Evolutionary conservation across 1,140 invertebrate genomes (phyloP).

Genomic region (Scaptomyza hsui): DNA sequence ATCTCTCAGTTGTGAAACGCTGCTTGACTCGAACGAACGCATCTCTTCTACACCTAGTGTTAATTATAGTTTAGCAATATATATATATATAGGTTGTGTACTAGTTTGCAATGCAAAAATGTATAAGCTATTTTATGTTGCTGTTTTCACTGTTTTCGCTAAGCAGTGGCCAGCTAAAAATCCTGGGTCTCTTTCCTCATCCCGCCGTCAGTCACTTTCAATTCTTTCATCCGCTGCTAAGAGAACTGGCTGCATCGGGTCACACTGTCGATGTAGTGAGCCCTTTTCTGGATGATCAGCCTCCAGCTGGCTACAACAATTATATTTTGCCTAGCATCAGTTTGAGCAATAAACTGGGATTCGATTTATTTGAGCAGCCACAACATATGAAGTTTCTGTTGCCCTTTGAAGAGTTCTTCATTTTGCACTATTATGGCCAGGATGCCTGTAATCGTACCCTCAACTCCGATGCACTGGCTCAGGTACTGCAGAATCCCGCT

Average conservation of each 20-base stretch:
- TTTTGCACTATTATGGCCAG: conserved; percentile 58
- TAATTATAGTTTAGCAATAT: no score
- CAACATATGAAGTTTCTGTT: not conserved
- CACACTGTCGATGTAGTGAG: conserved; percentile 89
- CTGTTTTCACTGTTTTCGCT: conserved; percentile 8
- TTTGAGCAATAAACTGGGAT: conserved; percentile 24
- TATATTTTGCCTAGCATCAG: conserved; percentile 83
- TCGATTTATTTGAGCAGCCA: conserved; percentile 51
- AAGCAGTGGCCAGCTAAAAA: conserved; percentile 65
- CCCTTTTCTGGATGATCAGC: conserved; percentile 85
- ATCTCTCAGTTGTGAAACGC: no score
- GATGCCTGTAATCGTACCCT: conserved; percentile 64
- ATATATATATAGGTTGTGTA: no score
- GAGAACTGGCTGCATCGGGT: conserved; percentile 87
- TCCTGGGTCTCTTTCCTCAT: conserved; percentile 89
- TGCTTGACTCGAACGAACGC: no score
- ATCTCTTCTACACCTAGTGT: no score
- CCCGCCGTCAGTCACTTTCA: conserved; percentile 89
- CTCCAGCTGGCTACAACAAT: conserved; percentile 86
- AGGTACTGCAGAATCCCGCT: conserved; percentile 61
- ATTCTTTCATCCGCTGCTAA: conserved; percentile 87
- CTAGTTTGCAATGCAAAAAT: not conserved
- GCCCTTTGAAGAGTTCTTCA: conserved; percentile 64
- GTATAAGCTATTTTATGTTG: conserved; percentile 1
- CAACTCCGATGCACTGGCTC: conserved; percentile 45